A percentile compares a stretch with the other conserved stretches of the same genome.
Evolutionary conservation across 2,888 invertebrate genomes (phyloP).

Genomic region (Lamellibrachia satsuma): DNA sequence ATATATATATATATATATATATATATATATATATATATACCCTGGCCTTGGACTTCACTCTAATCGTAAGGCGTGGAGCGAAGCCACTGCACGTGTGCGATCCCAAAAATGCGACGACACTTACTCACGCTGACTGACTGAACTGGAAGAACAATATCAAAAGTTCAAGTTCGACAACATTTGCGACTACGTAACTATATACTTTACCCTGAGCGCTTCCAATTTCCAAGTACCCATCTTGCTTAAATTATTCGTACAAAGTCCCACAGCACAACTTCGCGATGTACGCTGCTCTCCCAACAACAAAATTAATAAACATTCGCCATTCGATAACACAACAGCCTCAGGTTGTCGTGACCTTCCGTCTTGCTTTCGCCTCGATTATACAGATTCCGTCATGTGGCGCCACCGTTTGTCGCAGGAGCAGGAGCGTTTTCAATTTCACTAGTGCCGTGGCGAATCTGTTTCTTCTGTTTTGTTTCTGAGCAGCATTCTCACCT

Average conservation of each 20-base stretch:
- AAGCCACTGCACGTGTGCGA: too few species aligned
- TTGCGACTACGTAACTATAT: neutral
- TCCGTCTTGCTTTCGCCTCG: neutral
- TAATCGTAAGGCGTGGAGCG: too few species aligned
- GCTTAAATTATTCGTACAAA: neutral
- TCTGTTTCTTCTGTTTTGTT: neutral
- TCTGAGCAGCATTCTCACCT: too few species aligned
- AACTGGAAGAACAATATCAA: neutral
- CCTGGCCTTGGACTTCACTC: too few species aligned
- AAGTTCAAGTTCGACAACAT: neutral
- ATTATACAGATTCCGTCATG: neutral
- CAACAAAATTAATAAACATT: neutral
- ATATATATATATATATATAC: too few species aligned
- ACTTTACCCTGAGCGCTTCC: conserved; percentile 11
- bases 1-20: too few species aligned
- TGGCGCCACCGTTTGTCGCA: neutral
- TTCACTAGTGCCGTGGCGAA: too few species aligned
- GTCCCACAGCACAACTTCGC: neutral
- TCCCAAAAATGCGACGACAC: too few species aligned
- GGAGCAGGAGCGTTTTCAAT: too few species aligned
- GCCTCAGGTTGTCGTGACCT: neutral
- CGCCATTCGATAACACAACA: neutral
- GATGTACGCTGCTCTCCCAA: neutral
- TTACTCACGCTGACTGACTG: too few species aligned
- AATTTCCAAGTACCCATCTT: neutral